Conservation (phyloP, 1,140 invertebrate species). For the Ruditapes philippinarum region DNA sequence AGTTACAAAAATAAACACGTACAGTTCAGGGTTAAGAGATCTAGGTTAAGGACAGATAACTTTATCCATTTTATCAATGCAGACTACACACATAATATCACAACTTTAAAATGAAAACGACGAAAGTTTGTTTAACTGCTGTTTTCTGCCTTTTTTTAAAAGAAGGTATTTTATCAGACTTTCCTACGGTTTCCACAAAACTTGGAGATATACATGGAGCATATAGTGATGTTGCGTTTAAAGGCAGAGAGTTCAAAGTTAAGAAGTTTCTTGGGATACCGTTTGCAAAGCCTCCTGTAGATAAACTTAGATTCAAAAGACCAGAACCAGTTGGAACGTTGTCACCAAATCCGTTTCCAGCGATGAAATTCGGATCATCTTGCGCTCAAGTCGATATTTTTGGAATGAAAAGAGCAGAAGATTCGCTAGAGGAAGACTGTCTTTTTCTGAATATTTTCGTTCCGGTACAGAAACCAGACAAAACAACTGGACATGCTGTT, state of each 20-base stretch:
- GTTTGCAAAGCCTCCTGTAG: slow-evolving; percentile 57
- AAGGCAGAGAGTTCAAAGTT: not conserved
- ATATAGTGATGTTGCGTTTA: not conserved
- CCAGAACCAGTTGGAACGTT: slow-evolving; percentile 96
- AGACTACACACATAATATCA: too few relatives aligned
- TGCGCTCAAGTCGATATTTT: not conserved
- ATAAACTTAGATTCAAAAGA: slow-evolving; percentile 87
- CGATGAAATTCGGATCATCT: not conserved
- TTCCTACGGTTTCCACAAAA: not conserved
- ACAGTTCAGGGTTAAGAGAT: too few relatives aligned
- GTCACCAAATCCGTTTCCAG: not conserved
- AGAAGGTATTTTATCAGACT: not conserved
- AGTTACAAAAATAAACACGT: too few relatives aligned
- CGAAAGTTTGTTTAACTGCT: too few relatives aligned
- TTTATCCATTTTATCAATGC: too few relatives aligned
- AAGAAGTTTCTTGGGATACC: slow-evolving; percentile 33
- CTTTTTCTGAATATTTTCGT: slow-evolving; percentile 97
- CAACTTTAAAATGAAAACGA: too few relatives aligned
- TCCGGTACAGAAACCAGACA: slow-evolving; percentile 86
- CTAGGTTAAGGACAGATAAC: too few relatives aligned
- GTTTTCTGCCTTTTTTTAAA: too few relatives aligned
- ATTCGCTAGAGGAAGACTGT: slow-evolving; percentile 91
- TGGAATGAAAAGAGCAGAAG: not conserved
- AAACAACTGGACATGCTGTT: slow-evolving; percentile 47
- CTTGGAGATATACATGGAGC: not conserved